Evolutionary conservation across 2,113 vertebrate genomes (phyloP).

Genomic region (Sardina pilchardus): DNA sequence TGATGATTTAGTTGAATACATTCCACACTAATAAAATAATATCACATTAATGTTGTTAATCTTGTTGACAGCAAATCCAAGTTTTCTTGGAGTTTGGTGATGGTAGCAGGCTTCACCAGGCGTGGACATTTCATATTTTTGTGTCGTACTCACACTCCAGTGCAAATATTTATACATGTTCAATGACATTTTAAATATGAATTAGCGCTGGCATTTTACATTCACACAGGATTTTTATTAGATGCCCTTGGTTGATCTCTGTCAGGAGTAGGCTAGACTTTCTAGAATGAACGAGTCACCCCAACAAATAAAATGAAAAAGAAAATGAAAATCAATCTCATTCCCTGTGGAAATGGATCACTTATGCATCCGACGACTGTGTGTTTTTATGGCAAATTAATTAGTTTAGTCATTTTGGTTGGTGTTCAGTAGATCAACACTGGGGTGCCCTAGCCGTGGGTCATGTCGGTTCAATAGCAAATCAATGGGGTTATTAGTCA

Average conservation of each 20-base stretch:
- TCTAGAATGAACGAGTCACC: neutral
- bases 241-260: neutral
- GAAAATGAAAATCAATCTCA: neutral
- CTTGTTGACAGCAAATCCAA: neutral
- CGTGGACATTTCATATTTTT: neutral
- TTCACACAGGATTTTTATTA: neutral
- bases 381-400: slow-evolving; percentile 5
- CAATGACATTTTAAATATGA: neutral
- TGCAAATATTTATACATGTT: neutral
- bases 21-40: neutral
- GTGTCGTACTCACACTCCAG: neutral
- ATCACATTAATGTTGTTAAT: neutral
- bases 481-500: slow-evolving; percentile 65
- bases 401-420: neutral
- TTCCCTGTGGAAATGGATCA: neutral
- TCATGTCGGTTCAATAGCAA: slow-evolving; percentile 60
- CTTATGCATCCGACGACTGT: neutral
- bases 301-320: neutral
- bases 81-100: neutral
- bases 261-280: neutral
- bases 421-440: neutral
- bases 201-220: neutral
- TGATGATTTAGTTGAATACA: neutral
- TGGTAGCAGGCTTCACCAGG: neutral
- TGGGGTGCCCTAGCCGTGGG: slow-evolving; percentile 4